Base-by-base conservation (phyloP, 2,888 invertebrate species). In the Idaea dimidiata region DNA sequence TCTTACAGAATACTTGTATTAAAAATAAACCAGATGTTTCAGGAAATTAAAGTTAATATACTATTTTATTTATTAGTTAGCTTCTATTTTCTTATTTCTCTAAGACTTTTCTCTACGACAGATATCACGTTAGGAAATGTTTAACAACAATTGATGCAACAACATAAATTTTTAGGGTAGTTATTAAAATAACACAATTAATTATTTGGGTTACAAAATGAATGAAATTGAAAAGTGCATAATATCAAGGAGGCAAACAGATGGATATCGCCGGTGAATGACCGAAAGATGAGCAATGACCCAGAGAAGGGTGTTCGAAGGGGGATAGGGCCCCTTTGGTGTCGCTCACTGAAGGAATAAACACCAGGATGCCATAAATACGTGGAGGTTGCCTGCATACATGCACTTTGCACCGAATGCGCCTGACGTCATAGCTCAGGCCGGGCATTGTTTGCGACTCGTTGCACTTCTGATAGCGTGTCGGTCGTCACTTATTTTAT, bases 321-420 rank as follows among this genome's bases (percentile, higher is more conserved):
- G 91, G 89, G 91, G 91, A 88, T 91, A 91, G 91, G 91, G 91
- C 92, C 92, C 86, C 92, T 91, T 91, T 91, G 83, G 89, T 89
- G 89, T 88, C 84, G 83, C 80, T 85, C 77, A 85, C 86, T 87
- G 88, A 92, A 92, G 92, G 92, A 91, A 89, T 84, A 81, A 79
- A 70, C 87, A 93, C 91, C 84, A 92, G 89, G 90, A 78, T 78
- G 72, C 77, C 90, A 93, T 89, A 78, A 89, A 85, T 73, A 80
- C 81, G 70, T 87, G 79, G 89, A 90, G 92, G 84, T 87, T 81
- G 79, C 81, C 81, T 91, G 90, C 90, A 90, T 89, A 81, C 87
- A 89, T 91, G 91, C 92, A 92, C 92, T 91, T 91, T 92, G 91
- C 92, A 91, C 91, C 86, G 90, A 89, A 88, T 84, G 84, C 79